Conservation (phyloP, 1,140 invertebrate genomes). For the Saccostrea cuccullata region DNA sequence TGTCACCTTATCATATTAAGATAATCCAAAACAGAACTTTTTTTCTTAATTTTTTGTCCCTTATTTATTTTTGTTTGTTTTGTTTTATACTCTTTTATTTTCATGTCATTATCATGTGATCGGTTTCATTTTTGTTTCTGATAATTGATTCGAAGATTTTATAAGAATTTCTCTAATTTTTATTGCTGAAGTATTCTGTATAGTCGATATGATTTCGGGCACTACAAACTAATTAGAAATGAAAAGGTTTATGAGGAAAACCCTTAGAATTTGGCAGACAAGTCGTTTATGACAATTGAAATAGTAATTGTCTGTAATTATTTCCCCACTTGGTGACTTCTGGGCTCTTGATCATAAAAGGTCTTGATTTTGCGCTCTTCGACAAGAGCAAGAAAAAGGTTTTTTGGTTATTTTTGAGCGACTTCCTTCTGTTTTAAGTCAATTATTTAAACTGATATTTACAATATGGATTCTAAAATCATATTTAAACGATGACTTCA, state of each 20-base stretch:
- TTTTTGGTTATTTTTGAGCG: neutral
- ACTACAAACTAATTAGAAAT: constrained; percentile 14
- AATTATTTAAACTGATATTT: too few relatives aligned
- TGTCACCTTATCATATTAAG: too few relatives aligned
- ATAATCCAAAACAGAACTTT: too few relatives aligned
- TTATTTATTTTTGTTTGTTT: too few relatives aligned
- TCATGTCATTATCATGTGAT: too few relatives aligned
- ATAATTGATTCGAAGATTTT: too few relatives aligned
- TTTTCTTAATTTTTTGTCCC: too few relatives aligned
- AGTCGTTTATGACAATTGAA: constrained; percentile 27
- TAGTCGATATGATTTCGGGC: neutral
- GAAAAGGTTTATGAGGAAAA: neutral
- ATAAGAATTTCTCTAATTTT: too few relatives aligned
- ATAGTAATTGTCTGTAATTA: constrained; percentile 28
- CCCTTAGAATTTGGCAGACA: constrained; percentile 22
- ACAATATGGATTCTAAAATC: too few relatives aligned
- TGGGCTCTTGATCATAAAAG: constrained; percentile 12
- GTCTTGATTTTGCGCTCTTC: neutral
- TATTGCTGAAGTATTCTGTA: neutral
- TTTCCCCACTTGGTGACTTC: constrained; percentile 7
- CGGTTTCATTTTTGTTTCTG: too few relatives aligned
- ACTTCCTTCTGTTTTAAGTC: neutral
- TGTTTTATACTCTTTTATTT: too few relatives aligned
- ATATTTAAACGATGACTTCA: too few relatives aligned
- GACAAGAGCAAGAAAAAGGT: neutral